Percentiles rank a stretch among this genome's conserved stretches.
phyloP scores from a whole-genome alignment of 2,888 invertebrate genomes.

The Plebejus argus region DNA sequence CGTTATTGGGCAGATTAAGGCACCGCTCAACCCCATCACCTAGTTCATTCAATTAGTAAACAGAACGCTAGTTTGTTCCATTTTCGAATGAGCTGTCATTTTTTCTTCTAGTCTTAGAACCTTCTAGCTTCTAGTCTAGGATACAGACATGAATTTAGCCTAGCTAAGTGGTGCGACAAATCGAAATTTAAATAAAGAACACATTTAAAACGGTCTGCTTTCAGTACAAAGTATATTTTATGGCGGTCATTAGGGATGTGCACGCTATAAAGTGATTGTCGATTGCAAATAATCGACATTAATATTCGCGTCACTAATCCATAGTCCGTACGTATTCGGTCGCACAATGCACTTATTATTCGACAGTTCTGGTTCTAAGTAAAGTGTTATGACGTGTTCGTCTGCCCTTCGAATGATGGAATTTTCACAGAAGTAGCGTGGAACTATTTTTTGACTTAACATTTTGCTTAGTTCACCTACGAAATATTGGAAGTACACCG shows the following conservation, averaged over 20 bases:
- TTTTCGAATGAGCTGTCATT: not conserved
- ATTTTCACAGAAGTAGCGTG: slow-evolving; percentile 45
- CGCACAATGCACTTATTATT: slow-evolving; percentile 80
- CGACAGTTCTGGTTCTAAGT: slow-evolving; percentile 77
- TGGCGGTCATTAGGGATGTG: slow-evolving; percentile 26
- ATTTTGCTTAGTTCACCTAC: not conserved
- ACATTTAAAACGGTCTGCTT: slow-evolving; percentile 26
- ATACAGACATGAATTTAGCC: not conserved
- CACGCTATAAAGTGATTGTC: slow-evolving; percentile 27
- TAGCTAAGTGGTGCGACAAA: not conserved
- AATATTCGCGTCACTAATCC: slow-evolving; percentile 78
- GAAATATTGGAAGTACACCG: not conserved
- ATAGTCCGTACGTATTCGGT: slow-evolving; percentile 72
- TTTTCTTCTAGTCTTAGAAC: not conserved
- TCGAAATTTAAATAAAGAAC: slow-evolving; percentile 25
- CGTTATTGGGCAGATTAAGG: slow-evolving; percentile 65
- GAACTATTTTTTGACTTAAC: slow-evolving; percentile 1
- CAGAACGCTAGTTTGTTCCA: slow-evolving; percentile 10
- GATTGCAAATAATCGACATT: slow-evolving; percentile 68
- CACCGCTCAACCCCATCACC: slow-evolving; percentile 45
- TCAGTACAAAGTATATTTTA: slow-evolving; percentile 22
- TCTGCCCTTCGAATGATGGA: slow-evolving; percentile 70
- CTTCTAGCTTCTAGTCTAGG: not conserved
- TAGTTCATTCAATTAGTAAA: slow-evolving; percentile 32
- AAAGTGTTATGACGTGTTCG: slow-evolving; percentile 71